A percentile compares a stretch with the other conserved stretches of the same genome.
phyloP scores from a whole-genome alignment of 2,797 vertebrate genomes.

The Danionella dracula region DNA sequence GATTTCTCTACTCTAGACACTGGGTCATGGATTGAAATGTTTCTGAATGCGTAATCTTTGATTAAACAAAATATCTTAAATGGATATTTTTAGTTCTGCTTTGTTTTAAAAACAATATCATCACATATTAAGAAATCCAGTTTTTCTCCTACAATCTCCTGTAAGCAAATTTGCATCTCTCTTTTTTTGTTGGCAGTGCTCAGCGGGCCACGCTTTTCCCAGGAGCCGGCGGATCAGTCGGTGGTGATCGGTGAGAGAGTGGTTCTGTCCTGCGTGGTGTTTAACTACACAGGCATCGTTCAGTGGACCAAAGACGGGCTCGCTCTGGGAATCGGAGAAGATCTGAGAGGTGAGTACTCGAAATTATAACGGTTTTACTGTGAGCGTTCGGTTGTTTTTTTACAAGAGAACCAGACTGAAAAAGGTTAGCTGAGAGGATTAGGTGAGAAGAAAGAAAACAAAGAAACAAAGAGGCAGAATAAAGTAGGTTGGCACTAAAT shows the following conservation, averaged over 20 bases:
- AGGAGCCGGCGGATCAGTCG: constrained; percentile 89
- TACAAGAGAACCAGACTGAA: not conserved
- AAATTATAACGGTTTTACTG: constrained; percentile 31
- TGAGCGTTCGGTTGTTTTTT: not conserved
- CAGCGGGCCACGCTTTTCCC: constrained; percentile 80
- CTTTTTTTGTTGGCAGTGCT: constrained; percentile 54
- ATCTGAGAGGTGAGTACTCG: constrained; percentile 79
- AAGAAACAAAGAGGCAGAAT: not conserved
- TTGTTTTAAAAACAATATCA: too few species aligned
- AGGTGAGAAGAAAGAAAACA: not conserved
- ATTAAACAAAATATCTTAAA: too few species aligned
- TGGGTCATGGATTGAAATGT: too few species aligned
- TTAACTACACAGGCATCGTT: constrained; percentile 93
- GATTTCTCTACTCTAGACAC: too few species aligned
- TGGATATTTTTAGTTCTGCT: too few species aligned
- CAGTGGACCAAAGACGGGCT: constrained; percentile 97
- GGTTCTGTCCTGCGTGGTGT: constrained; percentile 84
- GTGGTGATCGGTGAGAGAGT: constrained; percentile 87
- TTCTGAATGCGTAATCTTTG: too few species aligned
- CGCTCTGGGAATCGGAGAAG: constrained; percentile 86
- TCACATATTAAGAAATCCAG: too few species aligned
- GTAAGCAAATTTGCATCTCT: not conserved
- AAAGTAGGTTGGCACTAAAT: not conserved
- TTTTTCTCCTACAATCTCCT: too few species aligned
- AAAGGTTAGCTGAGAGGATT: not conserved